Evolutionary conservation across 2,888 invertebrate species (phyloP).

Genomic region (Conomelus anceps): DNA sequence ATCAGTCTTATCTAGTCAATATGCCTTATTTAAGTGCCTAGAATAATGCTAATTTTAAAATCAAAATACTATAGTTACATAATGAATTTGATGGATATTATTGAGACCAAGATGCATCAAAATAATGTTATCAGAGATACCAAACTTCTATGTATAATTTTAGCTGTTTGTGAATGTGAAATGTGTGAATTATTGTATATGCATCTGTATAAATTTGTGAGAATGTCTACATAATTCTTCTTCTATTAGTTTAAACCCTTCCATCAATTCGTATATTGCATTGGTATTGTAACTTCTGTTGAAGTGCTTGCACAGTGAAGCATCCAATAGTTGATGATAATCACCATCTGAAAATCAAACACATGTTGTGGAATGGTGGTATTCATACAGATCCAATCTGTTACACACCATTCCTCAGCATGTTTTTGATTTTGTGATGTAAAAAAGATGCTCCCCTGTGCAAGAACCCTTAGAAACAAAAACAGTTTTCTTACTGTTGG

Average conservation of each 20-base stretch:
- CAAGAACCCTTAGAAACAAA: too few relatives aligned
- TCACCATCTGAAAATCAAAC: too few relatives aligned
- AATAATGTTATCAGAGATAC: not conserved
- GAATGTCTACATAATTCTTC: not conserved
- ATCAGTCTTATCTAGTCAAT: slow-evolving; percentile 2
- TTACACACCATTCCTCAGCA: too few relatives aligned
- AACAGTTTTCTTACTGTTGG: too few relatives aligned
- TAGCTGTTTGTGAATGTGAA: not conserved
- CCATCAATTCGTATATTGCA: too few relatives aligned
- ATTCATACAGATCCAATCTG: too few relatives aligned
- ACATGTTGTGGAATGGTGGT: too few relatives aligned
- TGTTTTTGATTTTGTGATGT: too few relatives aligned
- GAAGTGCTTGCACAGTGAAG: too few relatives aligned
- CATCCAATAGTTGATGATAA: too few relatives aligned
- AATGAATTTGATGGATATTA: not conserved
- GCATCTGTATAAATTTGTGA: not conserved
- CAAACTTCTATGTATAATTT: not conserved
- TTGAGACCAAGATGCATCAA: not conserved
- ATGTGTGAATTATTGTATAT: not conserved
- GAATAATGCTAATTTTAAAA: slow-evolving; percentile 2
- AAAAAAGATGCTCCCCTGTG: too few relatives aligned
- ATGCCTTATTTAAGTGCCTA: slow-evolving; percentile 5
- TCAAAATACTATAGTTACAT: not conserved
- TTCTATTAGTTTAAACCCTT: not conserved
- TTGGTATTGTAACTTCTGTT: too few relatives aligned